Evolutionary conservation across 2,888 invertebrate genomes (phyloP).

Genomic region (Pristionchus maxplancki): DNA sequence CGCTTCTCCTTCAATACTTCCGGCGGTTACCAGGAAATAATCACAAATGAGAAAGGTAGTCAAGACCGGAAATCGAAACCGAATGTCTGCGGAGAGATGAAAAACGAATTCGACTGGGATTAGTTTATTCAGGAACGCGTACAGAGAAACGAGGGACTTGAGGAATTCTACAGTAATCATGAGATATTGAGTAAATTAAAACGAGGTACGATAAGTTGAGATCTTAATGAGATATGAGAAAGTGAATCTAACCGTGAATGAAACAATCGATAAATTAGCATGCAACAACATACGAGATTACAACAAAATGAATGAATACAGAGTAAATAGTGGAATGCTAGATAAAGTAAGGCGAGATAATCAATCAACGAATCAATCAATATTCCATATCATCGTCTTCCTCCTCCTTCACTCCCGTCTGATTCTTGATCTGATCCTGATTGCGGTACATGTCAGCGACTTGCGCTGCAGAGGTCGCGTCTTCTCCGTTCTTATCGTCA

Average conservation of each 20-base stretch:
- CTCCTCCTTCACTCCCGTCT: slow-evolving; percentile 56
- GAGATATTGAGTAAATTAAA: not conserved
- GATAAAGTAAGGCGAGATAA: not conserved
- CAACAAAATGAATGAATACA: not conserved
- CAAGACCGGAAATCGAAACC: slow-evolving; percentile 39
- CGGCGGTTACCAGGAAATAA: slow-evolving; percentile 30
- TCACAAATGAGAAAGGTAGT: slow-evolving; percentile 21
- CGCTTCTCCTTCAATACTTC: slow-evolving; percentile 32
- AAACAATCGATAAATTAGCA: slow-evolving; percentile 9
- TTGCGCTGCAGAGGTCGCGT: slow-evolving; percentile 92
- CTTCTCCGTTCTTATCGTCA: slow-evolving; percentile 92
- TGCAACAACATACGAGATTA: not conserved
- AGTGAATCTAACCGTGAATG: slow-evolving; percentile 11
- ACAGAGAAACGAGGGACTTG: slow-evolving; percentile 6
- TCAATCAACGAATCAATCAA: slow-evolving; percentile 29
- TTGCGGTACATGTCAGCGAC: slow-evolving; percentile 84
- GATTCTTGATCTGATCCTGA: slow-evolving; percentile 88
- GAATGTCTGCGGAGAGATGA: not conserved
- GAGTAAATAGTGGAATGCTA: not conserved
- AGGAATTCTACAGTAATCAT: slow-evolving; percentile 17
- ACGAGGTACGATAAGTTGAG: not conserved
- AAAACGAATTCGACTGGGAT: not conserved
- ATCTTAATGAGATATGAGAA: not conserved
- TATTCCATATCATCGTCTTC: slow-evolving; percentile 59
- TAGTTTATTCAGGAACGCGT: slow-evolving; percentile 19